Percentiles rank a stretch among this genome's conserved stretches.
Conservation (phyloP, 2,113 vertebrate species). For the Vulpes lagopus region DNA sequence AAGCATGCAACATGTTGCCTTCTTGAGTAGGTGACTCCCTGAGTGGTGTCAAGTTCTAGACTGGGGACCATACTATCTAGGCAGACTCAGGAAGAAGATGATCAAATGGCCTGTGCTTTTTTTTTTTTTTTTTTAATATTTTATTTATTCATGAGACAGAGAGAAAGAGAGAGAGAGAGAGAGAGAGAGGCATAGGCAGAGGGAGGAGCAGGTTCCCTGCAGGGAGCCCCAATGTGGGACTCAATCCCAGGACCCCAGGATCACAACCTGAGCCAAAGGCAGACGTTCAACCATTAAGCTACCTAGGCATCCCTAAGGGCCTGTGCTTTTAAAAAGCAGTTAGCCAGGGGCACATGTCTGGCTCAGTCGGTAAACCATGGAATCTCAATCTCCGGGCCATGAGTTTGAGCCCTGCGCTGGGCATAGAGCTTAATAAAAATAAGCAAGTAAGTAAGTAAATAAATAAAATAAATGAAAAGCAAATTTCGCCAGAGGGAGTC, state of each 20-base stretch:
- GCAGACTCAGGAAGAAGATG: background rate
- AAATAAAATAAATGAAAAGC: background rate
- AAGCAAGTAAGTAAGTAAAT: background rate
- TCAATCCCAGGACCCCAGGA: no score
- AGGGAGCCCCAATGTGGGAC: no score
- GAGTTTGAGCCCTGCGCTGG: background rate
- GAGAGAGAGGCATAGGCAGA: no score
- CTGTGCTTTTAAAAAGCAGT: no score
- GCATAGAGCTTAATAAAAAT: background rate
- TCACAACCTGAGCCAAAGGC: no score
- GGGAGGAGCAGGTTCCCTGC: no score
- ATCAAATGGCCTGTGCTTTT: background rate
- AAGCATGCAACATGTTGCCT: background rate
- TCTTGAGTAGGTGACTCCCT: background rate
- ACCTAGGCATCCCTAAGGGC: no score
- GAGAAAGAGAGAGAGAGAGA: no score
- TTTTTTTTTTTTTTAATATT: no score
- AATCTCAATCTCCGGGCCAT: background rate
- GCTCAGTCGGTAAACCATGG: background rate
- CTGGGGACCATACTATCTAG: background rate
- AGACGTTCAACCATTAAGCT: no score
- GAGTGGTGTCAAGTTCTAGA: background rate
- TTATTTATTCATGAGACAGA: no score
- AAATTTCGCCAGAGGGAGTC: background rate
- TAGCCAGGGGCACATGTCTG: no score